Conservation (phyloP, 2,888 invertebrate genomes). For the Cremastinae sp. region DNA sequence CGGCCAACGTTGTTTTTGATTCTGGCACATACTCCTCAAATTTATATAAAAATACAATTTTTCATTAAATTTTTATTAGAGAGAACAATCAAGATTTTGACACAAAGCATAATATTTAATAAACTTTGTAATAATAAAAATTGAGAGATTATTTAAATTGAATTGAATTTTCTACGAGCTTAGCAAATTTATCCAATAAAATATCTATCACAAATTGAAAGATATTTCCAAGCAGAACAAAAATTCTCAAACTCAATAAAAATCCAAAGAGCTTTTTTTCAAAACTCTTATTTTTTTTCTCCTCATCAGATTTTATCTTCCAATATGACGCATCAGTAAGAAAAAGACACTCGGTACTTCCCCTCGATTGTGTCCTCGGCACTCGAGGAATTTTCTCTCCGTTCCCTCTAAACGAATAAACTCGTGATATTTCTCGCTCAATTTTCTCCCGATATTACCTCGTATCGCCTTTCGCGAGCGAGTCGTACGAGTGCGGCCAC, state of each 20-base stretch:
- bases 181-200: not conserved
- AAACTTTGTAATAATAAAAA: too few relatives aligned
- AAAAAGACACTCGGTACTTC: slow-evolving; percentile 29
- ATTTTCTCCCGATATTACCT: slow-evolving; percentile 47
- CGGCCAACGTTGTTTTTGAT: too few relatives aligned
- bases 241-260: not conserved
- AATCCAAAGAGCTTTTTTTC: not conserved
- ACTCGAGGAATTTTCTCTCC: slow-evolving; percentile 22
- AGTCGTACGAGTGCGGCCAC: slow-evolving; percentile 64
- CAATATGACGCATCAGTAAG: slow-evolving; percentile 57
- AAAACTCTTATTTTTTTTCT: not conserved
- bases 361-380: slow-evolving; percentile 28
- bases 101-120: too few relatives aligned
- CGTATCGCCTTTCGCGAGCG: slow-evolving; percentile 38
- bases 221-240: too few relatives aligned
- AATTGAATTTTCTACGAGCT: too few relatives aligned
- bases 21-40: too few relatives aligned
- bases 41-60: too few relatives aligned
- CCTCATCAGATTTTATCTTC: slow-evolving; percentile 40
- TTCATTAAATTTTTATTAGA: too few relatives aligned
- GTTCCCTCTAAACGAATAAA: slow-evolving; percentile 56
- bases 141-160: too few relatives aligned
- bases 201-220: too few relatives aligned
- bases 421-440: slow-evolving; percentile 24
- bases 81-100: too few relatives aligned